Conservation (phyloP, 2,113 vertebrate species). For the Thamnaconus septentrionalis region DNA sequence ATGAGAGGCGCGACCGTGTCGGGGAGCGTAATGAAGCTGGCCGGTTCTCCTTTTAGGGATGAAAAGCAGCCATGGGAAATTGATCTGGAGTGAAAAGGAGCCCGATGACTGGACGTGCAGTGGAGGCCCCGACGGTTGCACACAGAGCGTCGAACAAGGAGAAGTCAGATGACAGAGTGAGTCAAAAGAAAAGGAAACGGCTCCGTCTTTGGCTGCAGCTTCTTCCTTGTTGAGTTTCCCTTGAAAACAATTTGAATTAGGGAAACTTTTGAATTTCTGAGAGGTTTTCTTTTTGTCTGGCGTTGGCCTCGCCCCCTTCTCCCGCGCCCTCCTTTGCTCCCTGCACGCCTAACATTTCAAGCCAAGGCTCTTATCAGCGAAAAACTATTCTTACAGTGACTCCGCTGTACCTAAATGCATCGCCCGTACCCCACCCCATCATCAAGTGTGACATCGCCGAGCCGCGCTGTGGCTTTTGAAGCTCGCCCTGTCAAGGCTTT, state of each 20-base stretch:
- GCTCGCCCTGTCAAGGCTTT: neutral
- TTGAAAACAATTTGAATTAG: too few relatives aligned
- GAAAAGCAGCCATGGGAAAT: slow-evolving; percentile 12
- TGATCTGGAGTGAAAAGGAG: slow-evolving; percentile 2
- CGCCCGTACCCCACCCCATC: neutral
- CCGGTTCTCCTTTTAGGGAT: slow-evolving; percentile 14
- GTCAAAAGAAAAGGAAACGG: too few relatives aligned
- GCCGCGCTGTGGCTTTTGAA: slow-evolving; percentile 8
- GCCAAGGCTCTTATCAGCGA: slow-evolving; percentile 26
- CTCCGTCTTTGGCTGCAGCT: too few relatives aligned
- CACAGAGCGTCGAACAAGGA: too few relatives aligned
- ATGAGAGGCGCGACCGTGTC: slow-evolving; percentile 29
- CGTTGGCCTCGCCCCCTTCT: too few relatives aligned
- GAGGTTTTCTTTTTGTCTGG: too few relatives aligned
- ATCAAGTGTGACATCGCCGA: slow-evolving; percentile 12
- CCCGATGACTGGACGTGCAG: too few relatives aligned
- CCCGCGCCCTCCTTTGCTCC: neutral
- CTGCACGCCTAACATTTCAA: slow-evolving; percentile 24
- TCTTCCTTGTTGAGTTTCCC: too few relatives aligned
- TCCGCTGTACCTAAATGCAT: slow-evolving; percentile 1
- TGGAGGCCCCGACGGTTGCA: too few relatives aligned
- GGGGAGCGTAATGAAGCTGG: neutral
- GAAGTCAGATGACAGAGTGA: too few relatives aligned
- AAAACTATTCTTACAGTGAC: slow-evolving; percentile 10
- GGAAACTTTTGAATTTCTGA: too few relatives aligned